Evolutionary conservation across 2,888 invertebrate genomes (phyloP).

Genomic region (Ryuthela nishihirai): DNA sequence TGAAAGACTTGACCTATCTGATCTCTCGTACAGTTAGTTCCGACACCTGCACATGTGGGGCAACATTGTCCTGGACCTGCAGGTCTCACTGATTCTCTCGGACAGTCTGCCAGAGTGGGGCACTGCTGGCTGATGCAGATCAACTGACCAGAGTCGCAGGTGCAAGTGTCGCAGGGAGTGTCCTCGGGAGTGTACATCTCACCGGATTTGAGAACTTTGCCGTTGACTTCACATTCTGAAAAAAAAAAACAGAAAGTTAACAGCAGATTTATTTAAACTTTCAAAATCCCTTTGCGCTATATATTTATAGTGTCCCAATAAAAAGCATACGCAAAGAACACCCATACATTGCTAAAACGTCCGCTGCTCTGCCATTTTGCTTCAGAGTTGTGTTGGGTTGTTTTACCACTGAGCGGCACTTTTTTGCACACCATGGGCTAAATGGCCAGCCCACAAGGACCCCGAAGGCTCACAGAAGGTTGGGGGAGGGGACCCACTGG

Average conservation of each 20-base stretch:
- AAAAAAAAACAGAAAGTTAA: background rate
- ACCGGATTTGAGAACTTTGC: slow-evolving; percentile 21
- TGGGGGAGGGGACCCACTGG: no score
- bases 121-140: slow-evolving; percentile 31
- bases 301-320: no score
- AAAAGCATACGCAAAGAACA: no score
- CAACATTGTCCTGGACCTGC: slow-evolving; percentile 29
- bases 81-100: slow-evolving; percentile 25
- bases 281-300: no score
- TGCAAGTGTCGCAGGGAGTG: slow-evolving; percentile 26
- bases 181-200: slow-evolving; percentile 22
- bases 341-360: no score
- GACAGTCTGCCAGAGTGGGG: slow-evolving; percentile 27
- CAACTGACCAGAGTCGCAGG: slow-evolving; percentile 30
- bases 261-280: background rate
- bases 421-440: no score
- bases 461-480: no score
- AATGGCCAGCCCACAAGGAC: no score
- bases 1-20: slow-evolving; percentile 20
- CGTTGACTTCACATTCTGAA: slow-evolving; percentile 24
- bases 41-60: slow-evolving; percentile 31
- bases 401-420: no score
- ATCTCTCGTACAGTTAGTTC: slow-evolving; percentile 21
- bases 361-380: no score
- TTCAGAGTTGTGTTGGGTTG: no score